Percentiles rank a stretch among this genome's conserved stretches.
Evolutionary conservation across 1,140 invertebrate genomes (phyloP).

Genomic region (Drosophila ananassae): DNA sequence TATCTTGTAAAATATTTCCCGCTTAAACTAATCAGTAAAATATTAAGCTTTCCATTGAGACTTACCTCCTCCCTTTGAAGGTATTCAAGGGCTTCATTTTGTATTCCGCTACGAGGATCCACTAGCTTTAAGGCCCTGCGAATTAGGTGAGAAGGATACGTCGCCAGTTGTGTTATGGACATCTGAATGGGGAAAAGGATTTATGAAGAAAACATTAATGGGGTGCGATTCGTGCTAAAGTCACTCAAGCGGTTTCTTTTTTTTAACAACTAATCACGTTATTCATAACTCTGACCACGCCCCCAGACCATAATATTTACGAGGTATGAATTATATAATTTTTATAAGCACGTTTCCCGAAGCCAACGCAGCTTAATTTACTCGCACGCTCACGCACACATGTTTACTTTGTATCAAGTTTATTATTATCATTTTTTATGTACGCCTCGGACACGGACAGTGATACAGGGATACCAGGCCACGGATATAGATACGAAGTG

Average conservation of each 20-base stretch:
- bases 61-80: constrained; percentile 73
- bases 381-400: constrained; percentile 76
- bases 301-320: constrained; percentile 67
- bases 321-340: constrained; percentile 83
- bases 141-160: constrained; percentile 80
- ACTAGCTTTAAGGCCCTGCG: constrained; percentile 64
- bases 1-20: no score
- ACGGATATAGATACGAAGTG: background rate
- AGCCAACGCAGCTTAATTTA: constrained; percentile 71
- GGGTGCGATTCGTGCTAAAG: constrained; percentile 21
- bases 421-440: constrained; percentile 82
- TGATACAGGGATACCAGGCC: constrained; percentile 5
- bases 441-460: constrained; percentile 31
- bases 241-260: constrained; percentile 25
- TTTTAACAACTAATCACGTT: constrained; percentile 79
- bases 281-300: constrained; percentile 72
- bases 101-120: constrained; percentile 21
- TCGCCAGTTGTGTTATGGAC: constrained; percentile 63
- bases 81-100: constrained; percentile 41
- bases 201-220: constrained; percentile 27
- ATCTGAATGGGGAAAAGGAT: constrained; percentile 52
- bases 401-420: constrained; percentile 79
- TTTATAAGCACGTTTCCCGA: constrained; percentile 72
- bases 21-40: no score
- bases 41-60: no score